phyloP scores from a whole-genome alignment of 92 coral and sea anemone genomes.

The Diadumene lineata region DNA sequence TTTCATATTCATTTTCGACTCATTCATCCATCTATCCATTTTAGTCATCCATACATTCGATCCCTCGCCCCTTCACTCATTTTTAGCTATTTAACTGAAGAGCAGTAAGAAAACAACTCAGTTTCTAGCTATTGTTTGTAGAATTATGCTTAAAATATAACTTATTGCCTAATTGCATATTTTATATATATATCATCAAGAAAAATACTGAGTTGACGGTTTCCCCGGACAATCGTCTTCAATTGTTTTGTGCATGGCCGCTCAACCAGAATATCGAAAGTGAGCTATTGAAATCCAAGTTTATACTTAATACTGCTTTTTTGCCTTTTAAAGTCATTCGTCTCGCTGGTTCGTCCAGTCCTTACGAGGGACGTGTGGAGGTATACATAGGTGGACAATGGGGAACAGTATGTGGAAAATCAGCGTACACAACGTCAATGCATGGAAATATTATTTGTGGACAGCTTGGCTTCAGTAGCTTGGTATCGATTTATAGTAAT shows the following conservation, averaged over 20 bases:
- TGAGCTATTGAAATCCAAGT: not conserved
- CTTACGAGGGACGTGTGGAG: constrained; percentile 18
- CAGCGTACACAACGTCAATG: not conserved
- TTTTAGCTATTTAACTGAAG: no score
- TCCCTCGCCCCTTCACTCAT: not conserved
- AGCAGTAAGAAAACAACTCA: no score
- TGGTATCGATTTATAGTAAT: not conserved
- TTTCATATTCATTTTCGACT: not conserved
- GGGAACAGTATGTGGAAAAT: constrained; percentile 7
- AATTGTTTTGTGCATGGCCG: no score
- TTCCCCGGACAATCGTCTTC: no score
- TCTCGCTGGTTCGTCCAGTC: constrained; percentile 9
- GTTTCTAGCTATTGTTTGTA: no score
- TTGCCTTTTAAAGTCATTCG: not conserved
- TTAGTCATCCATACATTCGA: not conserved
- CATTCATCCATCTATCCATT: not conserved
- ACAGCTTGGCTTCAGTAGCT: constrained; percentile 8
- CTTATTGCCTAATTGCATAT: no score
- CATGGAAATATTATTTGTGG: constrained; percentile 4
- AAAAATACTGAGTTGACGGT: no score
- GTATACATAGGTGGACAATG: not conserved
- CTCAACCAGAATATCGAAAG: no score
- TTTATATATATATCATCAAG: no score
- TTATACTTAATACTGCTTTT: not conserved
- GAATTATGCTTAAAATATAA: no score